These are phyloP conservation scores for Canis aureus DNA, from an alignment of 2,113 vertebrate genomes.

Conservation along the genomic window DNA sequence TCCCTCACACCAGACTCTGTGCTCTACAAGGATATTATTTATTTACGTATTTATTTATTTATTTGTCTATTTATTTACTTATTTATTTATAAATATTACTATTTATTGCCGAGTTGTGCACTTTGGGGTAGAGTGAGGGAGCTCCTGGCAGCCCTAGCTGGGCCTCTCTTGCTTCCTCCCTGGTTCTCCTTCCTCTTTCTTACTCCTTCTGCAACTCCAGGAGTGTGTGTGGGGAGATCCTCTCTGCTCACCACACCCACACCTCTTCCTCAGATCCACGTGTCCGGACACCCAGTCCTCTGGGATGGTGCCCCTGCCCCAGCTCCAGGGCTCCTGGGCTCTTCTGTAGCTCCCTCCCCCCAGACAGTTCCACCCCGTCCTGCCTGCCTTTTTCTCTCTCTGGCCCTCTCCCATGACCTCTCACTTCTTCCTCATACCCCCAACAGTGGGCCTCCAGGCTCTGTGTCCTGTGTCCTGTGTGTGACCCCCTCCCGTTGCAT, in stretches of 20 bases:
- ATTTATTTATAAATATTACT: slow-evolving; percentile 88
- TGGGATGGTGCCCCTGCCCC: neutral
- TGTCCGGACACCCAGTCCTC: neutral
- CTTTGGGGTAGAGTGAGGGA: slow-evolving; percentile 75
- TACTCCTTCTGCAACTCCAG: slow-evolving; percentile 4
- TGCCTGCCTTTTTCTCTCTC: neutral
- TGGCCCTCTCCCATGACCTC: neutral
- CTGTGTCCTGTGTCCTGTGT: neutral
- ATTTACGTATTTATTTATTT: slow-evolving; percentile 82
- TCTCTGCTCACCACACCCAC: neutral
- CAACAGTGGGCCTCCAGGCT: neutral
- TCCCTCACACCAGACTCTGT: slow-evolving; percentile 60
- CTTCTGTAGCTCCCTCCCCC: neutral
- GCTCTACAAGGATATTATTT: slow-evolving; percentile 86
- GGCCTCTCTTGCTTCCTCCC: slow-evolving; percentile 50
- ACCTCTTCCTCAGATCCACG: neutral
- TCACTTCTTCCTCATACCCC: neutral
- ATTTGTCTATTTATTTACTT: slow-evolving; percentile 81
- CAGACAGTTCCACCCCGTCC: neutral
- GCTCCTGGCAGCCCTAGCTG: neutral
- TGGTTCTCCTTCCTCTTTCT: slow-evolving; percentile 42
- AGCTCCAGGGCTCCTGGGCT: neutral
- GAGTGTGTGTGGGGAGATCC: neutral
- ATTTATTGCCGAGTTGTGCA: slow-evolving; percentile 88
- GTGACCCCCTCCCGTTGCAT: slow-evolving; percentile 1